Evolutionary conservation across 1,140 invertebrate species (phyloP).

Genomic region (Tetranychus cinnabarinus): DNA sequence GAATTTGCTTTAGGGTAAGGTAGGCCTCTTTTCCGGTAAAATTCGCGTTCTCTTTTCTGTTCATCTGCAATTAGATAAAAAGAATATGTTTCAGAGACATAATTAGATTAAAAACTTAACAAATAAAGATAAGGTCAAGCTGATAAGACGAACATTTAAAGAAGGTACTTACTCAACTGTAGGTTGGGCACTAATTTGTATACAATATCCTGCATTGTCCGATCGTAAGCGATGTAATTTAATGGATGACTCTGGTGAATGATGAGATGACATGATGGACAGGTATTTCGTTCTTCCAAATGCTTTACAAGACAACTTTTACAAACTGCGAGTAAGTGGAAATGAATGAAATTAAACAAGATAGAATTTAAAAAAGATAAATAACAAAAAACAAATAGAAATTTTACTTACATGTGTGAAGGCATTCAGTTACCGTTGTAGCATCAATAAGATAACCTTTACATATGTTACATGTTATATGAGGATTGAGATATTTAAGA

Average conservation of each 20-base stretch:
- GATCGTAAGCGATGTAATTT: constrained; percentile 87
- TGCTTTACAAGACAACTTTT: constrained; percentile 94
- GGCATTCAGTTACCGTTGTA: constrained; percentile 27
- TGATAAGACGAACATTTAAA: not conserved
- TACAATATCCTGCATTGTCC: constrained; percentile 96
- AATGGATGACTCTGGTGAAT: constrained; percentile 93
- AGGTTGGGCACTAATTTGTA: constrained; percentile 83
- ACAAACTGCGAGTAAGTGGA: constrained; percentile 43
- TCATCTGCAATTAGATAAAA: constrained; percentile 12
- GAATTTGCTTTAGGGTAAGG: constrained; percentile 14
- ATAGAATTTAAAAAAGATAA: not conserved
- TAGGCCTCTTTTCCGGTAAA: constrained; percentile 14
- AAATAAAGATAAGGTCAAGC: not conserved
- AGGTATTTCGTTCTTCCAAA: constrained; percentile 85
- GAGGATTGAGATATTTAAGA: constrained; percentile 19
- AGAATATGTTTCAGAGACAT: not conserved
- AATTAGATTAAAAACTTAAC: not conserved
- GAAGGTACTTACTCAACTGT: constrained; percentile 38
- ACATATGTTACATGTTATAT: constrained; percentile 25
- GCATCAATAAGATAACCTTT: constrained; percentile 28
- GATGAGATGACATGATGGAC: constrained; percentile 83
- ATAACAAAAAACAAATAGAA: not conserved
- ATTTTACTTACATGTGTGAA: constrained; percentile 23
- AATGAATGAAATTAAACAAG: not conserved
- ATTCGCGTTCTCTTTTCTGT: constrained; percentile 15